Evolutionary conservation across 2,888 invertebrate genomes (phyloP).

Genomic region (Bugula neritina): DNA sequence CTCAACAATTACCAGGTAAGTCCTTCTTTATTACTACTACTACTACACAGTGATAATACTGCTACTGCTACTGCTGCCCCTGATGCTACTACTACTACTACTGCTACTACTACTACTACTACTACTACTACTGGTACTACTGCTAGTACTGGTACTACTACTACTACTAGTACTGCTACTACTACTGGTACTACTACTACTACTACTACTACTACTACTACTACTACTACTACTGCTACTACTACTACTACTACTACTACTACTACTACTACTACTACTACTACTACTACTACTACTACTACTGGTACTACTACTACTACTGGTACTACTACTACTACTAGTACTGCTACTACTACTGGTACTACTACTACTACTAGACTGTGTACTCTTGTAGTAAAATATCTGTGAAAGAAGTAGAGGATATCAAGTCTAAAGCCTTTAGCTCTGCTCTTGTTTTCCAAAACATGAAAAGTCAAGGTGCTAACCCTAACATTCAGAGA

Average conservation of each 20-base stretch:
- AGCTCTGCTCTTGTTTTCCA: not conserved
- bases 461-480: not conserved
- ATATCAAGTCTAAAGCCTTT: conserved; percentile 7
- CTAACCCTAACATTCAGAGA: not conserved
- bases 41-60: too few relatives aligned
- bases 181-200: conserved; percentile 28
- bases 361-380: conserved; percentile 33
- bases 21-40: not conserved
- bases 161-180: too few relatives aligned
- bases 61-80: too few relatives aligned
- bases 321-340: conserved; percentile 19
- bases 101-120: too few relatives aligned
- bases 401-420: not conserved
- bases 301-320: not conserved
- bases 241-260: conserved; percentile 27
- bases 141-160: too few relatives aligned
- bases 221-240: conserved; percentile 28
- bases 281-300: conserved; percentile 28
- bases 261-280: conserved; percentile 27
- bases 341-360: too few relatives aligned
- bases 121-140: too few relatives aligned
- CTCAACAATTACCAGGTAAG: conserved; percentile 15
- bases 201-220: conserved; percentile 27
- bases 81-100: too few relatives aligned
- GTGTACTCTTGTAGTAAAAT: conserved; percentile 27